Evolutionary conservation across 2,888 invertebrate species (phyloP), one percentile per base, ranked within the genome.

Genomic region (Drosophila subsilvestris): DNA sequence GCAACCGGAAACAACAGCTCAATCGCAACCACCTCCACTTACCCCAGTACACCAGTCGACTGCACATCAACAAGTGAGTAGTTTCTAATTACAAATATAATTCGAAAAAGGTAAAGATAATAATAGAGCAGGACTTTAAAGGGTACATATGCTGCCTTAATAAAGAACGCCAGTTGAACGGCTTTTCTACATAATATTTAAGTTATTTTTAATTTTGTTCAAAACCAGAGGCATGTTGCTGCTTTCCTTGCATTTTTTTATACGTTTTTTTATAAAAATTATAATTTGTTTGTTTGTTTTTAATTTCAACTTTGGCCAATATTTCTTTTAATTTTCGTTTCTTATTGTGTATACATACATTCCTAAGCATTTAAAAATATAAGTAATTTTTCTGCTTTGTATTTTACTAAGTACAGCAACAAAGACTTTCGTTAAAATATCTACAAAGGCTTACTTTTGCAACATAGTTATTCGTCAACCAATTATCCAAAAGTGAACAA

Each of bases 1-100:
- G 59, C 97, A 97, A 90, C 97, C 97, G 56, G 90, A 78, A 68
- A 69, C 83, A 12, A 91, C 79, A 90, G 91, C 92, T 47, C 93
- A 90, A 63, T 88, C 91, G 29, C 93, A 93, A 78, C 93, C 93
- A 10, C 93, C 93, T 12, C 93, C 93, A 25, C 82, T 93, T 87
- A 91, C 94, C 37, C 93, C 94, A 78, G 93, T 93, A 3, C 93
- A 93, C 72, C 90, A 90, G 70, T 73, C 90, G 67, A 75, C 85
- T 54, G 74, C 91, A 62, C 91, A 91, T 75, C 92, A 92, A 84
- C 92, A 92, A 91, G 92, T 92, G 91, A 92, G 92, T 92, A 92
- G 90, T 78, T 91, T 85, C 89, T 91, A 84, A 85, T 70, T 82
- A 75, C 85, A 75, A 76, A 54, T 63, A 42, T 55, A 70, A 69